These are phyloP conservation scores for Zelleria hepariella DNA, from an alignment of 2,888 invertebrate species.

Conservation along the genomic window DNA sequence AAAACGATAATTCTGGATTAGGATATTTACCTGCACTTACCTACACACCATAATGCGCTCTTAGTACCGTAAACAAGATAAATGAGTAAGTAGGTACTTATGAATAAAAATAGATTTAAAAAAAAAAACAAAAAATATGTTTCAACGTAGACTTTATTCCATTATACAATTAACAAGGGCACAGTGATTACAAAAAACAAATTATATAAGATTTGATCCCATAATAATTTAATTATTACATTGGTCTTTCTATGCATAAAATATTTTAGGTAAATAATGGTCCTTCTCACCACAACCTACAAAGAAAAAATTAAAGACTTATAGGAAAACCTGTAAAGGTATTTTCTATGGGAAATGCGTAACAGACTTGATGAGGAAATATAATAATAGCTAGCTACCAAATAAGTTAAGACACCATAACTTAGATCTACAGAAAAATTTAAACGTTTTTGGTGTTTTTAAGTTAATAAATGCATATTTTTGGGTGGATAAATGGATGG, in stretches of 20 bases:
- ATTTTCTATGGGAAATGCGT: too few relatives aligned
- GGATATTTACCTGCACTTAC: too few relatives aligned
- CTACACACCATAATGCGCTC: too few relatives aligned
- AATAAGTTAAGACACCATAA: neutral
- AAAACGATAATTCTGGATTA: too few relatives aligned
- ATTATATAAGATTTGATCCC: too few relatives aligned
- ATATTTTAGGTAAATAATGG: too few relatives aligned
- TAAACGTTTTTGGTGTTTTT: constrained; percentile 9
- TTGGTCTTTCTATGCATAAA: too few relatives aligned
- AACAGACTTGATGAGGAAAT: neutral
- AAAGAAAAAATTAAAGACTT: neutral
- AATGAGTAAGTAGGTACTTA: neutral
- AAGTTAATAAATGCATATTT: constrained; percentile 58
- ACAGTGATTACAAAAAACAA: constrained; percentile 28
- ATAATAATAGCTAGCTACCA: neutral
- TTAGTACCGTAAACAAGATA: too few relatives aligned
- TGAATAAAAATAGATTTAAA: neutral
- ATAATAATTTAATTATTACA: too few relatives aligned
- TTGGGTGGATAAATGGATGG: constrained; percentile 37
- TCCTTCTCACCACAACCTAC: neutral
- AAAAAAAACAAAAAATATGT: constrained; percentile 18
- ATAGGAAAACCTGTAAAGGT: too few relatives aligned
- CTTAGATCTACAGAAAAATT: constrained; percentile 16
- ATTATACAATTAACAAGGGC: constrained; percentile 63
- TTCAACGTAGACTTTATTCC: constrained; percentile 65